Base-by-base conservation (phyloP, 2,113 vertebrate species). In the Meleagris gallopavo region DNA sequence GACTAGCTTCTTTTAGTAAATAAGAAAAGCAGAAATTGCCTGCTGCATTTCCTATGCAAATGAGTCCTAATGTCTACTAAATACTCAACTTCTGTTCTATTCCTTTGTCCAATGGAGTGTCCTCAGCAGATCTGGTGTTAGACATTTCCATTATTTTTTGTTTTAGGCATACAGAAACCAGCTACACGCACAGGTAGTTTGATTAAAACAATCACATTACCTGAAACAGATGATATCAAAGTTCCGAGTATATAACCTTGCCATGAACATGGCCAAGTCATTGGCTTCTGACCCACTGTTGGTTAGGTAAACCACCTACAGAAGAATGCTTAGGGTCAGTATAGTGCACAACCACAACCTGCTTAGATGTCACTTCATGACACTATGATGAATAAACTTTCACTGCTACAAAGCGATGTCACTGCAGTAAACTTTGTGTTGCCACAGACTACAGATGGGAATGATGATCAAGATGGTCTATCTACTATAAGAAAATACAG, bases 221-320 rank as follows among this genome's bases (percentile, higher is more conserved):
- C 99, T 99, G 83, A 99, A 97, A 55, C 95, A 98, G 95, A 99
- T 98, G 94, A 99, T 97, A 93, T 99, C 98, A 48, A 96, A 98
- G 94, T 98, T 98, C 25, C 96, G 94, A 4, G 99, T 98, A 93
- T 99, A 91, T 2, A 99, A 62, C 74, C 99, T 98, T 79, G 99
- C 98, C 98, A 99, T 98, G 78, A 99, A 57, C 98, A 99, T 97
- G 3, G 99, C 99, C 45, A 99, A 92, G 67, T 99, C 99, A 34
- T 99, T 99, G 80, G 99, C 99, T 93, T 99, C 99, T 4, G 99
- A 99, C 79, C 99, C 99, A 1, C 99, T 99, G 97, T 99, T 99
- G 60, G 98, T 98, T 72, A 99, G 92, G 95, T 98, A 99, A 83
- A 99, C 76, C 66, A 99, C 98, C 99, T 99, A 55, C 1, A 9